Evolutionary conservation across 1,140 invertebrate species (phyloP).

Genomic region (Solen grandis): DNA sequence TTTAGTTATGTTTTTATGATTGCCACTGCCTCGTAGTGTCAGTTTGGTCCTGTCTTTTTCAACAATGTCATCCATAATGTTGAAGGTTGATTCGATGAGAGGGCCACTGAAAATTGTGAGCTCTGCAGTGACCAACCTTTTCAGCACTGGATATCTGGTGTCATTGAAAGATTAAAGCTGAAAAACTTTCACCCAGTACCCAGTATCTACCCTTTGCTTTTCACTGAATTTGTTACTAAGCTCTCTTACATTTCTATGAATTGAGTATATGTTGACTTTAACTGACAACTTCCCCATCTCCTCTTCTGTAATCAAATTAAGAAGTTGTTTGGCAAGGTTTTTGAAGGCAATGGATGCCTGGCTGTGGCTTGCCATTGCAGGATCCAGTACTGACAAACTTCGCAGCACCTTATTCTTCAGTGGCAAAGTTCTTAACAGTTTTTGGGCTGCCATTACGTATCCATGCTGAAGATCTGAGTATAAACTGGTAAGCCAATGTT

Average conservation of each 20-base stretch:
- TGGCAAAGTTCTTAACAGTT: neutral
- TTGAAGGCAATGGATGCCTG: neutral
- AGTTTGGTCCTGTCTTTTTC: constrained; percentile 22
- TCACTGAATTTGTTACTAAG: neutral
- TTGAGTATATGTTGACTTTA: neutral
- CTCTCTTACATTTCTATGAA: neutral
- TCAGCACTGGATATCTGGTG: neutral
- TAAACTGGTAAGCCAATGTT: neutral
- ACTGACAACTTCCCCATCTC: neutral
- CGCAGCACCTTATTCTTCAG: neutral
- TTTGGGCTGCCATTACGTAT: neutral
- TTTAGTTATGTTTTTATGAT: neutral
- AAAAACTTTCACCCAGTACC: constrained; percentile 1
- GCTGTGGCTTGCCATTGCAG: neutral
- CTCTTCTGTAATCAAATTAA: neutral
- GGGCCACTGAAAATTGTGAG: constrained; percentile 34
- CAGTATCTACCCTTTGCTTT: neutral
- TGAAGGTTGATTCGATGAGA: constrained; percentile 23
- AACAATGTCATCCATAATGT: constrained; percentile 30
- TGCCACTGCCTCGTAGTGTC: constrained; percentile 16
- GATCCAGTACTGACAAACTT: neutral
- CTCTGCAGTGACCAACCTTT: constrained; percentile 21
- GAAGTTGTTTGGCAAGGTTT: neutral
- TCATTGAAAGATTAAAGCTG: neutral
- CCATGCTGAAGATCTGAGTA: neutral